These are phyloP conservation scores for Liodrosophila aerea DNA, from an alignment of 2,888 invertebrate genomes.

Conservation along the genomic window DNA sequence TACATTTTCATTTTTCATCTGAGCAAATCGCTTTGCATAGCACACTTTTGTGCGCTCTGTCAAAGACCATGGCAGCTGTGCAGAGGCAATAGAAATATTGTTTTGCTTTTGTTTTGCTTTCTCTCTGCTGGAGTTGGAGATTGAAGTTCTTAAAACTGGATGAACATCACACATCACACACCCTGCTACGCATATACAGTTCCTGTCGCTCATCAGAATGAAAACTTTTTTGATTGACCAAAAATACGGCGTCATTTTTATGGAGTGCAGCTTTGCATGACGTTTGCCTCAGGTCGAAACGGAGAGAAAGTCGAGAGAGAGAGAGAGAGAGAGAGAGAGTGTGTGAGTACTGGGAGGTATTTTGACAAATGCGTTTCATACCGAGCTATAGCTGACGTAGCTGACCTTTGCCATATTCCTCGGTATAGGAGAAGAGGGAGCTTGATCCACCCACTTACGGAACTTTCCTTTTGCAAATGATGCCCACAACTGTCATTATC, in stretches of 20 bases:
- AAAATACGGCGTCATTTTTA: slow-evolving; percentile 46
- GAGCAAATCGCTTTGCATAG: slow-evolving; percentile 55
- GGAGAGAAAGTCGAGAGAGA: no score
- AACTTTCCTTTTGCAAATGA: slow-evolving; percentile 40
- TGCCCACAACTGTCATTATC: slow-evolving; percentile 28
- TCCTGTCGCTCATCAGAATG: slow-evolving; percentile 40
- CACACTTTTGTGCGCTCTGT: slow-evolving; percentile 55
- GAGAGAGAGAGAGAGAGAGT: no score
- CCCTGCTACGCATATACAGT: slow-evolving; percentile 3
- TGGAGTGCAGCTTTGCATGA: slow-evolving; percentile 43
- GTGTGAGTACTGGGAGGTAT: background rate
- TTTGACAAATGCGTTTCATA: slow-evolving; percentile 35
- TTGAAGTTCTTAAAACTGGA: slow-evolving; percentile 1
- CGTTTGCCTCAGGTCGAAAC: slow-evolving; percentile 1
- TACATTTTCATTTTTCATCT: slow-evolving; percentile 58
- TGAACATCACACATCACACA: background rate
- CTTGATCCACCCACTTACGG: slow-evolving; percentile 12
- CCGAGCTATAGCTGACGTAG: slow-evolving; percentile 18
- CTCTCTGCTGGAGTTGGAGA: slow-evolving; percentile 1
- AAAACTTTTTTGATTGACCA: slow-evolving; percentile 65
- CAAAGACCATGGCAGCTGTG: slow-evolving; percentile 35
- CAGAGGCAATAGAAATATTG: slow-evolving; percentile 25
- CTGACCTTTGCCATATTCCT: slow-evolving; percentile 45
- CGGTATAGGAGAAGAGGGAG: background rate
- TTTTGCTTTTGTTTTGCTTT: slow-evolving; percentile 8